phyloP scores from a whole-genome alignment of 2,888 invertebrate species.

The Napeogenes inachia region DNA sequence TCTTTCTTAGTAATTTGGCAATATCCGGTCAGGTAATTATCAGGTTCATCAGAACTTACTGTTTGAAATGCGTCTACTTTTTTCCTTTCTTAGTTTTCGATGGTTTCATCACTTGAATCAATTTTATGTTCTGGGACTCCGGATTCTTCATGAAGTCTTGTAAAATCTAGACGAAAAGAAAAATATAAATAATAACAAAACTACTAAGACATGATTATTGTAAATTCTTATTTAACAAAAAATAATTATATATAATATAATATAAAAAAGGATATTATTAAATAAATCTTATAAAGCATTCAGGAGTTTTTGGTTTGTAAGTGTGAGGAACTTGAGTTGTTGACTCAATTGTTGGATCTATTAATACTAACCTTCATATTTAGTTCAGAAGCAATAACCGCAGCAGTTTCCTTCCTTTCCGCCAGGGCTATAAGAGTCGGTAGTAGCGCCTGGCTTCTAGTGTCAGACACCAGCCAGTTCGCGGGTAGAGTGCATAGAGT shows the following conservation, averaged over 20 bases:
- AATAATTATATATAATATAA: too few species aligned
- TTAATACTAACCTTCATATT: conserved; percentile 79
- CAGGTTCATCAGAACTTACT: background rate
- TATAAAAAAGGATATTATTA: too few species aligned
- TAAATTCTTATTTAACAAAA: too few species aligned
- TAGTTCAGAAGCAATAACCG: conserved; percentile 85
- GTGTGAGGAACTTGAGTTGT: too few species aligned
- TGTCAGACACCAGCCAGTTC: conserved; percentile 88
- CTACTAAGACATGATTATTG: background rate
- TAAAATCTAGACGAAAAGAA: conserved; percentile 50
- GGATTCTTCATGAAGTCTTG: conserved; percentile 57
- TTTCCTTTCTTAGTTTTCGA: conserved; percentile 43
- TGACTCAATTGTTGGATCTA: background rate
- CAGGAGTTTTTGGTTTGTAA: too few species aligned
- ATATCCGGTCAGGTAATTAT: conserved; percentile 1
- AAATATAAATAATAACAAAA: conserved; percentile 8
- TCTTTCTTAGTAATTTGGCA: too few species aligned
- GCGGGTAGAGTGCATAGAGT: conserved; percentile 91
- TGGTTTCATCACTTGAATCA: conserved; percentile 62
- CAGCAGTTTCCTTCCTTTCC: conserved; percentile 80
- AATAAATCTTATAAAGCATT: too few species aligned
- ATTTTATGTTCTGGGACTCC: conserved; percentile 56
- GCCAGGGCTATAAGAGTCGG: conserved; percentile 85
- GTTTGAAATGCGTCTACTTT: conserved; percentile 36
- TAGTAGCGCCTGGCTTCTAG: conserved; percentile 83